phyloP scores from a whole-genome alignment of 2,113 vertebrate genomes.

The Parotia lawesii region DNA sequence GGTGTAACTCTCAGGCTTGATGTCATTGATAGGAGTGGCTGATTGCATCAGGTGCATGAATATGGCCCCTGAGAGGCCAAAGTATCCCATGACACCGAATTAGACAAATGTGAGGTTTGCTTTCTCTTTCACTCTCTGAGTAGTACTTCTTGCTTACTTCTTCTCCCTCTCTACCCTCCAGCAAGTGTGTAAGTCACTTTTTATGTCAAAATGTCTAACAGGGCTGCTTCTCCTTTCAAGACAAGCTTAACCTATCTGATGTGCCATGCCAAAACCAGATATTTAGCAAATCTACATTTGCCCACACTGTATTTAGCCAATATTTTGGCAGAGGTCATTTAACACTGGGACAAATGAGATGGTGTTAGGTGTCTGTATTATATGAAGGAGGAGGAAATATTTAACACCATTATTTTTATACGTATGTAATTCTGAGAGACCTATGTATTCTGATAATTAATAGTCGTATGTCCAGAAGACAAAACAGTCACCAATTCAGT shows the following conservation, averaged over 20 bases:
- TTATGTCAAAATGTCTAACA: neutral
- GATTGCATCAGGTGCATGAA: slow-evolving; percentile 24
- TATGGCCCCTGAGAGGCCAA: neutral
- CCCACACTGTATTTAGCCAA: neutral
- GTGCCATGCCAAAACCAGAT: neutral
- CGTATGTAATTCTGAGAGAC: slow-evolving; percentile 28
- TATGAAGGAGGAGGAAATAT: neutral
- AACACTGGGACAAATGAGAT: neutral
- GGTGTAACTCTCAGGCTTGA: slow-evolving; percentile 32
- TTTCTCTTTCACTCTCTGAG: neutral
- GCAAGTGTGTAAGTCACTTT: neutral
- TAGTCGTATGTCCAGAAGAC: neutral
- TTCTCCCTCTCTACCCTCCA: neutral
- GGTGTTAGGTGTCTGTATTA: neutral
- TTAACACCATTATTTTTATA: neutral
- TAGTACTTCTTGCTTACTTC: neutral
- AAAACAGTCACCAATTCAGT: neutral
- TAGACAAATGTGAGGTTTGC: neutral
- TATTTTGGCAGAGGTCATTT: neutral
- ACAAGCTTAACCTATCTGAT: neutral
- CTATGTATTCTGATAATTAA: slow-evolving; percentile 36
- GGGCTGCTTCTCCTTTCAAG: neutral
- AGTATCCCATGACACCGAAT: neutral
- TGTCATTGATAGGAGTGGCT: slow-evolving; percentile 8
- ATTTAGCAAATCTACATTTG: neutral